Conservation (phyloP, 2,888 invertebrate genomes). For the Yponomeuta plumbellus region DNA sequence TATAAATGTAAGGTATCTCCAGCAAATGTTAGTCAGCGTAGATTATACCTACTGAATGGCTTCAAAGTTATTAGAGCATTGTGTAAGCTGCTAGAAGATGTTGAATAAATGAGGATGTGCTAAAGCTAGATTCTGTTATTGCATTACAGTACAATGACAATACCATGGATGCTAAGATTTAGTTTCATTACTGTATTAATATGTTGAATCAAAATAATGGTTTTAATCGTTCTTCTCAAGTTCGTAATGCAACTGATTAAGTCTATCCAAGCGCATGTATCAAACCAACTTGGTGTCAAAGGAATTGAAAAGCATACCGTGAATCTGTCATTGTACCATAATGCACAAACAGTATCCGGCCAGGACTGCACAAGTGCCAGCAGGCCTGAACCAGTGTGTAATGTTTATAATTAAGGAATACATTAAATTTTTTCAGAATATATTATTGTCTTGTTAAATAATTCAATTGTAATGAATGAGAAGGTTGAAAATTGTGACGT, state of each 20-base stretch:
- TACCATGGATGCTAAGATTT: no score
- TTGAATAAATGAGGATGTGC: conserved; percentile 42
- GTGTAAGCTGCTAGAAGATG: conserved; percentile 55
- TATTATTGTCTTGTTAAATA: conserved; percentile 78
- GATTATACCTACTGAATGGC: background rate
- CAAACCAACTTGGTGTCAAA: no score
- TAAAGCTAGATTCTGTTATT: conserved; percentile 24
- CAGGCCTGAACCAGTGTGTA: conserved; percentile 68
- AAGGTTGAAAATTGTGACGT: conserved; percentile 56
- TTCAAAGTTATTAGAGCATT: conserved; percentile 21
- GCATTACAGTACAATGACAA: no score
- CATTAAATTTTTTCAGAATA: conserved; percentile 75
- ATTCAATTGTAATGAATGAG: conserved; percentile 70
- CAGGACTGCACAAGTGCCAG: conserved; percentile 50
- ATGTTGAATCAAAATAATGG: no score
- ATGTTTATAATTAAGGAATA: conserved; percentile 71
- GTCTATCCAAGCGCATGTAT: no score
- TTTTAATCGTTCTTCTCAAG: no score
- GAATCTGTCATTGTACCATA: no score
- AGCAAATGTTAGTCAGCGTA: background rate
- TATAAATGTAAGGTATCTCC: background rate
- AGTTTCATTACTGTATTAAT: no score
- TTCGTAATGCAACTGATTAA: no score
- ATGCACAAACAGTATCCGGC: no score
- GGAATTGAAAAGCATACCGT: no score